Evolutionary conservation across 2,888 invertebrate genomes (phyloP), one percentile per base, ranked within the genome.

Genomic region (Stictocephala bisonia): DNA sequence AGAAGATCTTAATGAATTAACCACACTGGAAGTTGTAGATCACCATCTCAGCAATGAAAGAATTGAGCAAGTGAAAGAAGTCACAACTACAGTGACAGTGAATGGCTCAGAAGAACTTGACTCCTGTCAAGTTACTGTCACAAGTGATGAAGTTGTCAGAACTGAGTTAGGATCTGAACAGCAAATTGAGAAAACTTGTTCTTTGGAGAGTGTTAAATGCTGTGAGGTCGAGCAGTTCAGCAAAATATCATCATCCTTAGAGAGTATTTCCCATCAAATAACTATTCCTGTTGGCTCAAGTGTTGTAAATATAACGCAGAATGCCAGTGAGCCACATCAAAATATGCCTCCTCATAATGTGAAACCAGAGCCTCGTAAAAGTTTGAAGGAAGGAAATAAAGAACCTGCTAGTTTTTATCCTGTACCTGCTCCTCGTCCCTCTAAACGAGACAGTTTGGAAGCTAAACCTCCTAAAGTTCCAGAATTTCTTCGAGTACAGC

Each of bases 401-500:
- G 66, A 72, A 51, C 44, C 31, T 31, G 40, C 72, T 66, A 51
- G 51, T 13, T 73, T 60, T 69, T 60, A 66, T 22, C 73, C 73
- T 15, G 53, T 73, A 40, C 73, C 73, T 35, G 73, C 73, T 40
- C 73, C 73, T 58, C 60, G 73, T 4, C 51, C 44, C 15, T 73
- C 73, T 11, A 73, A 73, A 31, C 60, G 73, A 40, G 73, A 70
- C n/a, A 70, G 41, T 53, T 26, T 53, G 20, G 64, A 64, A n/a
- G 18, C 50, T 6, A 31, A 68, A 64, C 69, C 73, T 24, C 48
- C 70, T 22, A 31, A 40, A 50, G 85, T 90, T 13, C 90, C 91
- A 0, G 91, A 92, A 82, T 91, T 91, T 81, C 84, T 91, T 75
- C 89, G 90, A 80, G 89, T 91, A 72, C 91, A 92, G 82, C 80